Evolutionary conservation across 2,888 invertebrate genomes (phyloP).

Genomic region (Microplitis deprimator): DNA sequence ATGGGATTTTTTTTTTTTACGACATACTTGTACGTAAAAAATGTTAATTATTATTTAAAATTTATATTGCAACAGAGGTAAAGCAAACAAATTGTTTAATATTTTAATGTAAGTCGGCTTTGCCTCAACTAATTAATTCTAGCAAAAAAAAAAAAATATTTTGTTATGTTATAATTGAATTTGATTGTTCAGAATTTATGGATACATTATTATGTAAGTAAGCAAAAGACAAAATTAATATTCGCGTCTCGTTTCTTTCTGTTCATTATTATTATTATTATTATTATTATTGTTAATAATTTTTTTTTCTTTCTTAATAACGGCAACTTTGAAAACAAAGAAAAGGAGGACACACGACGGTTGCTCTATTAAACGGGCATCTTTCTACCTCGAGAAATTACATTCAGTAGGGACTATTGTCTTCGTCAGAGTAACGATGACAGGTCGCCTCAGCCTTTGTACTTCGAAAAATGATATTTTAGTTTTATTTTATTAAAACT

Average conservation of each 20-base stretch:
- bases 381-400: not conserved
- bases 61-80: not conserved
- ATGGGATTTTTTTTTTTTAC: constrained; percentile 5
- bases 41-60: not conserved
- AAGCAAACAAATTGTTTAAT: too few relatives aligned
- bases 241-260: not conserved
- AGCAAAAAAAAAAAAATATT: constrained; percentile 31
- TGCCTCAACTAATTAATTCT: not conserved
- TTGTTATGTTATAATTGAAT: constrained; percentile 70
- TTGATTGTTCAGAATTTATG: constrained; percentile 72
- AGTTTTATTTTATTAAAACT: not conserved
- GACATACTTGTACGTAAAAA: not conserved
- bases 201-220: constrained; percentile 57
- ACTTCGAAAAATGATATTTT: constrained; percentile 8
- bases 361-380: not conserved
- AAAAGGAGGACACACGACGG: not conserved
- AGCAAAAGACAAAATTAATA: constrained; percentile 29
- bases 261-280: too few relatives aligned
- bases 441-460: not conserved
- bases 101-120: too few relatives aligned
- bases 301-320: not conserved
- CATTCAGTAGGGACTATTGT: constrained; percentile 4
- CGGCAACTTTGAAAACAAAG: not conserved
- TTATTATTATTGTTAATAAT: not conserved
- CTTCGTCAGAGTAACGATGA: not conserved